Conservation (phyloP, 1,140 invertebrate genomes). For the Mya arenaria region DNA sequence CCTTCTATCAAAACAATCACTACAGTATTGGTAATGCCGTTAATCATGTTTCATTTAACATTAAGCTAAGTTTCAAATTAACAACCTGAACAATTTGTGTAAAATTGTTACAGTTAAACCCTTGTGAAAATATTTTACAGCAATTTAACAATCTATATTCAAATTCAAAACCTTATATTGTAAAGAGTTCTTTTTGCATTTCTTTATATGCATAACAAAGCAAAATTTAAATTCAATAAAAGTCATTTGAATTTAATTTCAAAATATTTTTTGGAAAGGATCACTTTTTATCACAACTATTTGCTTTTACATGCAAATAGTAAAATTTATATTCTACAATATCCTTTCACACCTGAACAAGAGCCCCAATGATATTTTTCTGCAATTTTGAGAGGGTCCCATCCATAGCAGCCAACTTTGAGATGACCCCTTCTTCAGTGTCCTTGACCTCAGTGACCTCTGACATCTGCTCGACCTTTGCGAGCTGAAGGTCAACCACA, state of each 20-base stretch:
- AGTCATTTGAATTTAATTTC: not conserved
- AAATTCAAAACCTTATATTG: not conserved
- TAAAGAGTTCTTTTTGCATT: not conserved
- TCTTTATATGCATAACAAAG: not conserved
- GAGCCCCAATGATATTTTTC: not conserved
- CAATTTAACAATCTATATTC: not conserved
- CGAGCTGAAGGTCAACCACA: conserved; percentile 62
- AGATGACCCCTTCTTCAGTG: conserved; percentile 41
- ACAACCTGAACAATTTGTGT: too few relatives aligned
- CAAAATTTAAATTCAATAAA: not conserved
- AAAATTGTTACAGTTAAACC: too few relatives aligned
- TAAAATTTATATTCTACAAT: not conserved
- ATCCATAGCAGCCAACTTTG: conserved; percentile 35
- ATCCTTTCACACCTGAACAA: not conserved
- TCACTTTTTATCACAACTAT: not conserved
- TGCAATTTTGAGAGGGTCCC: conserved; percentile 39
- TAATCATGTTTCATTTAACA: too few relatives aligned
- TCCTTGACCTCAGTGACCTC: conserved; percentile 20
- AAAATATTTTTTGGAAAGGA: not conserved
- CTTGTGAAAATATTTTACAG: not conserved
- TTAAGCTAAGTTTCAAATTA: too few relatives aligned
- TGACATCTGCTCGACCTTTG: conserved; percentile 21
- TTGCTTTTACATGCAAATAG: not conserved
- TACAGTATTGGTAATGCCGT: too few relatives aligned
- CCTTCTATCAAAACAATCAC: too few relatives aligned